These are phyloP conservation scores for Diadegma fenestrale DNA, from an alignment of 2,888 invertebrate genomes.

Conservation along the genomic window DNA sequence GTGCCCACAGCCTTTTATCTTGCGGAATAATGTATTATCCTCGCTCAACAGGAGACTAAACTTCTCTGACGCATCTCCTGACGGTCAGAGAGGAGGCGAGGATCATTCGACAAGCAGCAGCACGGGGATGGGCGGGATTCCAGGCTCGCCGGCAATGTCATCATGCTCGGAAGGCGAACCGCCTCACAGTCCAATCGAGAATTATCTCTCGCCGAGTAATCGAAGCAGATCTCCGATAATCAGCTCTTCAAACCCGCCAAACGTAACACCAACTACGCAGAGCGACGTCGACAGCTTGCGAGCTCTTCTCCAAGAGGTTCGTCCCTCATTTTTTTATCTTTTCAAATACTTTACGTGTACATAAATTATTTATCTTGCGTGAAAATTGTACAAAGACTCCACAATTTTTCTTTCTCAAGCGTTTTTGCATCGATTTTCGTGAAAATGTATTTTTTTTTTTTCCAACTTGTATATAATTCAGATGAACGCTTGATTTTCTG, in stretches of 20 bases:
- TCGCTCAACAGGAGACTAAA: conserved; percentile 78
- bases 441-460: conserved; percentile 17
- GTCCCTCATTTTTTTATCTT: conserved; percentile 55
- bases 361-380: conserved; percentile 26
- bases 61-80: conserved; percentile 81
- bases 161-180: conserved; percentile 83
- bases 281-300: conserved; percentile 91
- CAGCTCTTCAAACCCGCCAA: conserved; percentile 83
- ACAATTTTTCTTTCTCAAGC: conserved; percentile 4
- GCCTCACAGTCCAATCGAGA: conserved; percentile 82
- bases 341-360: conserved; percentile 2
- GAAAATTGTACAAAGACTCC: conserved; percentile 23
- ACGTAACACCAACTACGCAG: conserved; percentile 83
- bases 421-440: neutral
- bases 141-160: conserved; percentile 83
- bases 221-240: conserved; percentile 82
- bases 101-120: conserved; percentile 75
- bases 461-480: neutral
- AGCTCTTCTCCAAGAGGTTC: conserved; percentile 92
- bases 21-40: conserved; percentile 38
- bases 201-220: conserved; percentile 79
- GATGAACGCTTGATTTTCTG: conserved; percentile 43
- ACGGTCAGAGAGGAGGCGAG: conserved; percentile 77
- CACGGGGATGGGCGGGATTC: conserved; percentile 77
- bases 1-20: conserved; percentile 5